Conservation (phyloP, 2,797 vertebrate species). For the Threskiornis aethiopicus region DNA sequence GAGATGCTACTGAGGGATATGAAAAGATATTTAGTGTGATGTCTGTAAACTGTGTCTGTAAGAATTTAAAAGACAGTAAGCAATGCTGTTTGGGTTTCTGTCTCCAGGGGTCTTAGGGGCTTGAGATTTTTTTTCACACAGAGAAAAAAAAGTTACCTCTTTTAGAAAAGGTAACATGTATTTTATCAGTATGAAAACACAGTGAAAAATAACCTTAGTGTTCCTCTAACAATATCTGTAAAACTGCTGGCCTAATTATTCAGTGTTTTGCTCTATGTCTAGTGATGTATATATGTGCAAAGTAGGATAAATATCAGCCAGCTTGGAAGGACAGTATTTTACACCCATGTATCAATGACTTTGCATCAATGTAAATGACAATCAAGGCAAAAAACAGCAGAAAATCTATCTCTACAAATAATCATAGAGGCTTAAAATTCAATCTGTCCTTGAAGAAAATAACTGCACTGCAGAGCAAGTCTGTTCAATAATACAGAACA, state of each 20-base stretch:
- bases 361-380: neutral
- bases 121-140: neutral
- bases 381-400: neutral
- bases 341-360: neutral
- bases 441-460: neutral
- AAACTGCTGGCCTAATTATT: neutral
- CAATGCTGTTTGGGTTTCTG: neutral
- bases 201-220: neutral
- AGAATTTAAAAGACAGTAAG: neutral
- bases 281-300: neutral
- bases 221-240: neutral
- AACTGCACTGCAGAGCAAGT: neutral
- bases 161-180: neutral
- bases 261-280: neutral
- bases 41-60: neutral
- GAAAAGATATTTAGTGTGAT: neutral
- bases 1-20: neutral
- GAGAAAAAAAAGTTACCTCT: neutral
- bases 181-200: neutral
- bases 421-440: neutral
- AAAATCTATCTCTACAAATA: conserved; percentile 1
- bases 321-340: neutral
- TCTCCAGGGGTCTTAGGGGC: accelerated
- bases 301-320: neutral
- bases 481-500: neutral